Evolutionary conservation across 2,888 invertebrate species (phyloP).

Genomic region (Scrobipalpa costella): DNA sequence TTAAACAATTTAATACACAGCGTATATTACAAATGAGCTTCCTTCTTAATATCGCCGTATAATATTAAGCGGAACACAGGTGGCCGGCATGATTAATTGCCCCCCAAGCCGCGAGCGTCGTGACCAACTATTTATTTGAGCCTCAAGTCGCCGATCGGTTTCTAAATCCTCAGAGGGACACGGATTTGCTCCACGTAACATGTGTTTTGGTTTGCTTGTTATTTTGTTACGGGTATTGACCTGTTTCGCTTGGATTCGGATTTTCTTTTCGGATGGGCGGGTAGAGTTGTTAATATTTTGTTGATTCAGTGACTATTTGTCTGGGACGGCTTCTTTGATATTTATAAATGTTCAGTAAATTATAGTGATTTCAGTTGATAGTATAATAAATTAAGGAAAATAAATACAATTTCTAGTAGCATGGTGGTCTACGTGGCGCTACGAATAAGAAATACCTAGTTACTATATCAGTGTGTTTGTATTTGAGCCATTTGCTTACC

Average conservation of each 20-base stretch:
- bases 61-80: background rate
- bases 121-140: slow-evolving; percentile 60
- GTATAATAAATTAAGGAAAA: too few relatives aligned
- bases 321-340: too few relatives aligned
- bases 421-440: too few relatives aligned
- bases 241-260: background rate
- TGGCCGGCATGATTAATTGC: slow-evolving; percentile 42
- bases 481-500: too few relatives aligned
- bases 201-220: slow-evolving; percentile 13
- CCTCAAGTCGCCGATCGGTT: slow-evolving; percentile 21
- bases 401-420: too few relatives aligned
- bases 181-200: slow-evolving; percentile 19
- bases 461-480: too few relatives aligned
- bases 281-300: background rate
- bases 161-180: slow-evolving; percentile 17
- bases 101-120: slow-evolving; percentile 39
- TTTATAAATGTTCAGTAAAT: too few relatives aligned
- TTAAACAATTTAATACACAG: too few relatives aligned
- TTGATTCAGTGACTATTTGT: background rate
- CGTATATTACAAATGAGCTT: too few relatives aligned
- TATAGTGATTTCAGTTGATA: too few relatives aligned
- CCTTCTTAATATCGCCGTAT: slow-evolving; percentile 20
- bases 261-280: background rate
- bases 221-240: slow-evolving; percentile 8
- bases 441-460: too few relatives aligned